Evolutionary conservation across 2,113 vertebrate genomes (phyloP), one percentile per base, ranked within the genome.

Genomic region (Arenaria interpres): DNA sequence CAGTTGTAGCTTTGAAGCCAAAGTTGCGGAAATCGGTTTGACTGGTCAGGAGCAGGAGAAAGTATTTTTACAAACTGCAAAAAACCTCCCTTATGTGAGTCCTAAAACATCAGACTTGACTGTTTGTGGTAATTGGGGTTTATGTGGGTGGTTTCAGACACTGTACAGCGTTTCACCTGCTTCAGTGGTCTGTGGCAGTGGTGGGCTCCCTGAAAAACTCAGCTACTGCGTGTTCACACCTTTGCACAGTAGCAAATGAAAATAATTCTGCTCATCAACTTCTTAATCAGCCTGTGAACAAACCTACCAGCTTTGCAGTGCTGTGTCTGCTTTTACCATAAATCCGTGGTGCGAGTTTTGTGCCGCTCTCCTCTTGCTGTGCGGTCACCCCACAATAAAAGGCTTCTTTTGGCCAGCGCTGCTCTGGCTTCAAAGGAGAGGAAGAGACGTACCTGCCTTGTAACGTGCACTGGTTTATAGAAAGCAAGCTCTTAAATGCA

Each of bases 51-150:
- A 16, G 12, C 10, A 39, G 33, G 23, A 51, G 27, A 30, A 73
- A 53, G 32, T 43, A 6, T 21, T 30, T 71, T 67, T 41, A 30
- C 4, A 27, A 63, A 51, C 32, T 2, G 14, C 21, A 35, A 10
- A 46, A 20, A 14, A 10, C 19, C 8, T 63, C 25, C 3, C 0
- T 54, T 50, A 1, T 2, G 4, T 24, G 18, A 19, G 5, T 35
- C 23, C 33, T 76, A 24, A 59, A 35, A 4, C 5, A 8, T 4
- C 1, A 4, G 5, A 10, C 1, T 22, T 1, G 0, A 32, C 3
- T 32, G 46, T 2, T 32, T 12, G 15, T 27, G 14, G 7, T 35
- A 11, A 0, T 6, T 1, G 2, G 4, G 5, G 4, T 53, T 79
- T 39, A 7, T 20, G 10, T 21, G 4, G 0, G 0, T 12, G 4